These are phyloP conservation scores for Pteropus alecto DNA, from an alignment of 2,113 vertebrate species.

Conservation along the genomic window DNA sequence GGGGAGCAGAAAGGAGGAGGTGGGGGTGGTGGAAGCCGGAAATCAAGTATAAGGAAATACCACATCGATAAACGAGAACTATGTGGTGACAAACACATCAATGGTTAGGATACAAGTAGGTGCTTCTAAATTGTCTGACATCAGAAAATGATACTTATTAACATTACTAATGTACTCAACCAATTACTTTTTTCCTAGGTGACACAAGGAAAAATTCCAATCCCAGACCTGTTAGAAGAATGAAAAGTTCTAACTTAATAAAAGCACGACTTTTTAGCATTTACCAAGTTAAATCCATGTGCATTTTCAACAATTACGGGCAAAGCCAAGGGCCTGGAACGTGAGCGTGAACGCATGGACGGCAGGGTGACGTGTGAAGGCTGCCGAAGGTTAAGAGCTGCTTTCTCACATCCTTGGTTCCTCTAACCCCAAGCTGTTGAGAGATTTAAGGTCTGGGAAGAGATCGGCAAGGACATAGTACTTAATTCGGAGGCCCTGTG, in stretches of 20 bases:
- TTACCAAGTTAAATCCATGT: not conserved
- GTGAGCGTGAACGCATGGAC: not conserved
- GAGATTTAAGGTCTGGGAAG: not conserved
- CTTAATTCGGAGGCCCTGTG: not conserved
- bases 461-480: not conserved
- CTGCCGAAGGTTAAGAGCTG: not conserved
- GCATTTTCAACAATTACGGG: conserved; percentile 3
- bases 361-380: not conserved
- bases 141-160: conserved; percentile 8
- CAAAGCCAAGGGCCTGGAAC: not conserved
- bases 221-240: not conserved
- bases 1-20: not conserved
- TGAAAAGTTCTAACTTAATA: not conserved
- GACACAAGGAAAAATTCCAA: not conserved
- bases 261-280: not conserved
- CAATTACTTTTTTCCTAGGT: not conserved
- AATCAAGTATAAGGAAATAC: not conserved
- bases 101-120: not conserved
- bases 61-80: not conserved
- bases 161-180: not conserved
- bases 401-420: not conserved
- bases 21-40: not conserved
- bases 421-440: not conserved
- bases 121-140: not conserved
- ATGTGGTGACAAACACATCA: not conserved